A percentile compares a stretch with the other conserved stretches of the same genome.
These are phyloP conservation scores for Edolisoma coerulescens DNA, from an alignment of 2,113 vertebrate species.

Conservation along the genomic window DNA sequence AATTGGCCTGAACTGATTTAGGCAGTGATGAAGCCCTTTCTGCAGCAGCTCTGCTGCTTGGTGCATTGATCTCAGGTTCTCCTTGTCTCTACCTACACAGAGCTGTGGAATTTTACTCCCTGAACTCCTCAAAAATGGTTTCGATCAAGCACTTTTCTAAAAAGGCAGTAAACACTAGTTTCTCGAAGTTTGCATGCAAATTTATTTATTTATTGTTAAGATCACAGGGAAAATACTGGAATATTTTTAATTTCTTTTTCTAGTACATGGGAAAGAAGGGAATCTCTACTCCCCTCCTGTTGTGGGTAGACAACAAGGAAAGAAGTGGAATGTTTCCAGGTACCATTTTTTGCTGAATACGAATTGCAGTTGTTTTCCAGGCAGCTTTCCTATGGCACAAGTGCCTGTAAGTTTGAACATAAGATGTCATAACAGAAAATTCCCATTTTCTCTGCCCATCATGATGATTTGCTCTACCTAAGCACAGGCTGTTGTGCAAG, in stretches of 20 bases:
- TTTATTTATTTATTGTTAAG: not conserved
- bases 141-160: not conserved
- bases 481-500: not conserved
- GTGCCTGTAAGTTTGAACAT: not conserved
- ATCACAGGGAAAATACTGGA: fast-evolving
- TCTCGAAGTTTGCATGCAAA: fast-evolving
- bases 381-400: not conserved
- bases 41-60: not conserved
- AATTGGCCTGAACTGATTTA: not conserved
- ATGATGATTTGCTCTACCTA: not conserved
- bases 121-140: not conserved
- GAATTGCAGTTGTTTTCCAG: not conserved
- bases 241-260: not conserved
- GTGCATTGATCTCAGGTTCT: not conserved
- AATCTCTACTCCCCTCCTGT: fast-evolving
- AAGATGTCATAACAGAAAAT: not conserved
- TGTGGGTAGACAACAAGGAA: not conserved
- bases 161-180: not conserved
- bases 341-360: not conserved
- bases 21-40: not conserved
- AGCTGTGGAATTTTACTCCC: not conserved
- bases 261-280: fast-evolving
- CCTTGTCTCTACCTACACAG: not conserved
- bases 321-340: not conserved
- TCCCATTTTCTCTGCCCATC: not conserved